These are phyloP conservation scores for Drosophila eohydei DNA, from an alignment of 2,888 invertebrate species.

Conservation along the genomic window DNA sequence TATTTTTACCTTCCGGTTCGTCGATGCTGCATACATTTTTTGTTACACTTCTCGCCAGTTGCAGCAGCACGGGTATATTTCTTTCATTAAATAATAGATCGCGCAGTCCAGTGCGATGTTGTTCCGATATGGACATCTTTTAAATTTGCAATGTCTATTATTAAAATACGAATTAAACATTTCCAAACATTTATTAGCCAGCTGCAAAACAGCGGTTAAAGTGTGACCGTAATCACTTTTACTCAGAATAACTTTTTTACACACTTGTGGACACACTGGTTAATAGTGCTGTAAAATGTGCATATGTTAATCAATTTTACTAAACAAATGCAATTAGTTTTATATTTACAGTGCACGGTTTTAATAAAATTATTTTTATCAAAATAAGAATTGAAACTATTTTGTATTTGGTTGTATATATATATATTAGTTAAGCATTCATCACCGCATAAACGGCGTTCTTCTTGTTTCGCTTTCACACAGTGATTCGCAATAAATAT, in stretches of 20 bases:
- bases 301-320: background rate
- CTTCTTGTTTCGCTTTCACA: slow-evolving; percentile 23
- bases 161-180: slow-evolving; percentile 1
- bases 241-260: background rate
- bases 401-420: background rate
- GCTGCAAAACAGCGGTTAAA: background rate
- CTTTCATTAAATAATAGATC: slow-evolving; percentile 72
- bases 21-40: slow-evolving; percentile 75
- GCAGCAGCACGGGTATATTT: slow-evolving; percentile 67
- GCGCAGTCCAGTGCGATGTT: slow-evolving; percentile 67
- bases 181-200: slow-evolving; percentile 14
- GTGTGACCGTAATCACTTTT: slow-evolving; percentile 33
- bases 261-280: slow-evolving; percentile 27
- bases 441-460: slow-evolving; percentile 26
- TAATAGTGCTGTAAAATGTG: slow-evolving; percentile 12
- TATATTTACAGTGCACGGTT: background rate
- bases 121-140: slow-evolving; percentile 72
- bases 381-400: background rate
- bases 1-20: slow-evolving; percentile 65
- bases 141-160: background rate
- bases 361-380: background rate
- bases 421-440: background rate
- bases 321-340: slow-evolving; percentile 4
- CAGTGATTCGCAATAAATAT: slow-evolving; percentile 50
- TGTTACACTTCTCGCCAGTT: slow-evolving; percentile 75